Conservation (phyloP, 2,113 vertebrate species). For the Microtus montanus region DNA sequence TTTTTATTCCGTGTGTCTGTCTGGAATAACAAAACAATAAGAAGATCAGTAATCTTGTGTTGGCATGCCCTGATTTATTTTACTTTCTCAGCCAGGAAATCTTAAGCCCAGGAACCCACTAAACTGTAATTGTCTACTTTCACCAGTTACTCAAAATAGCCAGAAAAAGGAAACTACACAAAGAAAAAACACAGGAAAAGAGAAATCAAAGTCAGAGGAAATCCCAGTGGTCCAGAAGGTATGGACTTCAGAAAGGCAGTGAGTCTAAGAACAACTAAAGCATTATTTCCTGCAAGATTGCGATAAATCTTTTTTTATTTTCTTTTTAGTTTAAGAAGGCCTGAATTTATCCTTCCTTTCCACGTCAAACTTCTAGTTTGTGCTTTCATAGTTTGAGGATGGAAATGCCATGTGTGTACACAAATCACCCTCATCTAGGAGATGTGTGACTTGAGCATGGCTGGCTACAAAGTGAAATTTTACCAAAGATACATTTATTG, state of each 20-base stretch:
- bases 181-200: constrained; percentile 11
- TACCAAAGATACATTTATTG: background rate
- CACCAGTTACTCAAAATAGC: constrained; percentile 30
- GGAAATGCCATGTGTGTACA: background rate
- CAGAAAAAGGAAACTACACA: constrained; percentile 8
- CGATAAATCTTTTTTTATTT: constrained; percentile 29
- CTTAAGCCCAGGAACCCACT: background rate
- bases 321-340: constrained; percentile 42
- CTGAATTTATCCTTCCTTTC: background rate
- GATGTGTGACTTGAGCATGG: background rate
- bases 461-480: background rate
- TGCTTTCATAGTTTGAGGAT: background rate
- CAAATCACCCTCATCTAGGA: background rate
- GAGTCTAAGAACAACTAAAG: constrained; percentile 38
- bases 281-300: background rate
- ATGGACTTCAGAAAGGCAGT: background rate
- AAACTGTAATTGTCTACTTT: background rate
- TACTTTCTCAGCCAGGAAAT: background rate
- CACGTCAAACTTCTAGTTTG: background rate
- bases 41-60: background rate
- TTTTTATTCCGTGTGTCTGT: background rate
- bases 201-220: constrained; percentile 33
- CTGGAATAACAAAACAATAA: constrained; percentile 44
- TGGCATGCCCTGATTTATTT: background rate
- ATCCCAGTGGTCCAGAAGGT: background rate